phyloP scores from a whole-genome alignment of 2,888 invertebrate species.

The Himalopsyche japonica region DNA sequence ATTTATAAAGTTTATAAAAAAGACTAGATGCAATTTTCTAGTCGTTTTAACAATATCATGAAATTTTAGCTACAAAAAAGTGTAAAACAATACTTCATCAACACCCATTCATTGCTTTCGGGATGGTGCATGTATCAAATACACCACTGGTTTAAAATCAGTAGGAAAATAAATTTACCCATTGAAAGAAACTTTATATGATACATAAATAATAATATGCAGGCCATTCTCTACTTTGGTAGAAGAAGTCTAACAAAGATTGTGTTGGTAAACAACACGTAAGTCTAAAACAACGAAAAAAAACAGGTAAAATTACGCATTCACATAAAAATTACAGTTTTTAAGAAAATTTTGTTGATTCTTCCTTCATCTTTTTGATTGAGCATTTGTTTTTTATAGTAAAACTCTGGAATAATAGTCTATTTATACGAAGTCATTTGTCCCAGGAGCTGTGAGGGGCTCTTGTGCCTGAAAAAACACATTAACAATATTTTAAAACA shows the following conservation, averaged over 20 bases:
- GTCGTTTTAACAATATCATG: background rate
- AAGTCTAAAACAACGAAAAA: background rate
- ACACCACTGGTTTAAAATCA: conserved; percentile 23
- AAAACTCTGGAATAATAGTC: conserved; percentile 23
- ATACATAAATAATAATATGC: background rate
- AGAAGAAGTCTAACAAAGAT: conserved; percentile 6
- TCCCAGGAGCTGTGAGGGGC: conserved; percentile 78
- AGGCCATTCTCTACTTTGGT: conserved; percentile 8
- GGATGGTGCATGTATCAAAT: conserved; percentile 9
- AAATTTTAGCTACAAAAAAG: background rate
- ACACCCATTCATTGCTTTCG: background rate
- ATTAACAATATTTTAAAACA: conserved; percentile 39
- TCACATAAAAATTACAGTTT: background rate
- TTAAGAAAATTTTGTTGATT: background rate
- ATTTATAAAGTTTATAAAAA: background rate
- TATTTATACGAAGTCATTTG: conserved; percentile 76
- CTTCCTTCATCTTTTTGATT: background rate
- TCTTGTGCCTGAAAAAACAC: conserved; percentile 74
- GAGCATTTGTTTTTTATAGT: conserved; percentile 16
- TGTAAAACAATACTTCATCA: background rate
- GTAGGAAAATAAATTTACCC: background rate
- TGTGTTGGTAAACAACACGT: background rate
- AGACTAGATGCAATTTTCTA: background rate
- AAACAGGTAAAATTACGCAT: background rate
- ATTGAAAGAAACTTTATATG: background rate